Evolutionary conservation across 2,797 vertebrate genomes (phyloP), one percentile per base, ranked within the genome.

Genomic region (Xiphorhynchus erythropygius): DNA sequence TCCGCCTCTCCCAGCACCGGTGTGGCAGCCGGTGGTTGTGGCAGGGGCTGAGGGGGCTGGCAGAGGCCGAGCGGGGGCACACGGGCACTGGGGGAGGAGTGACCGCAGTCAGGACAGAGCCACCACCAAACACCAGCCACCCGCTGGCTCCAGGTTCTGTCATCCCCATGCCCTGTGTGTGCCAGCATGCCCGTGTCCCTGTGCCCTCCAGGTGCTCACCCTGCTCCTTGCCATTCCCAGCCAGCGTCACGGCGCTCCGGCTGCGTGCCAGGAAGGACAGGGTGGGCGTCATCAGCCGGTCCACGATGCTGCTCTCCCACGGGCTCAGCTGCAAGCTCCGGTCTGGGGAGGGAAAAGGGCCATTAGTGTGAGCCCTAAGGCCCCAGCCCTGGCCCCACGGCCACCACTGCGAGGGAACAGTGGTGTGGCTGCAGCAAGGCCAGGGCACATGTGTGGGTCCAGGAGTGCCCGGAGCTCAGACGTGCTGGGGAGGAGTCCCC

Each of bases 291-390:
- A 99, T 99, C 96, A 99, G 98, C 41, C 99, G 98, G 96, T 99
- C 99, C 62, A 99, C 99, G 9, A 99, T 99, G 95, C 99, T 99
- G 98, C 99, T 99, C 97, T 99, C 99, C 99, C 99, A 99, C 0
- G 99, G 98, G 86, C 98, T 99, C 95, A 99, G 97, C 87, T 99
- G 99, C 44, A 98, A 93, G 94, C 97, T 99, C 83, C 99, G 98
- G 89, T 98, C 99, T 99, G 97, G 97, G 89, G 98, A 92, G 18
- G 86, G 55, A 97, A 24, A 67, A 18, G 18, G 23, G 17, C 19
- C 9, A 14, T 95, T 18, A 87, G 75, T 6, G 4, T 4, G 2
- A 49, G 33, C 13, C 49, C 39, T 24, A 49, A 32, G 28, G 21
- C 25, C 7, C 46, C 52, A 32, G 68, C 74, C 37, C 41, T 6